Evolutionary conservation across 2,113 vertebrate species (phyloP).

Genomic region (Ifrita kowaldi): DNA sequence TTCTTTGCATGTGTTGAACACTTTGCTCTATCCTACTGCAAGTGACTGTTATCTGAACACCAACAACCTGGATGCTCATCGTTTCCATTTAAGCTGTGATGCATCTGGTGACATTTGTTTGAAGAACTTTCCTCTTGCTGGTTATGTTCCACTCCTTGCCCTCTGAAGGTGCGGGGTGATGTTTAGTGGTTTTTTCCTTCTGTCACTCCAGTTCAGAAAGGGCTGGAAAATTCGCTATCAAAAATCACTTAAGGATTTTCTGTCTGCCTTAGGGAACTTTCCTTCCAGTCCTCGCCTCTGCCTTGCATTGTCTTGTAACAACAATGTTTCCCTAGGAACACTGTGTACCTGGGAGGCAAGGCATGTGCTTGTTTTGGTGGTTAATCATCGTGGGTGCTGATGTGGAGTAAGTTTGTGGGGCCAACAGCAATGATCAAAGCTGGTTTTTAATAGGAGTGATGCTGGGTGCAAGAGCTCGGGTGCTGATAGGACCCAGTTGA

Average conservation of each 20-base stretch:
- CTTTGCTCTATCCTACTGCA: not conserved
- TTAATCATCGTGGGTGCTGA: not conserved
- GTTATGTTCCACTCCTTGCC: not conserved
- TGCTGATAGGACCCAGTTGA: not conserved
- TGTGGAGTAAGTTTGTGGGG: not conserved
- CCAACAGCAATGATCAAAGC: not conserved
- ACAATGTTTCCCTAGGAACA: not conserved
- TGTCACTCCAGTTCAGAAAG: not conserved
- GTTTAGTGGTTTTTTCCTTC: not conserved
- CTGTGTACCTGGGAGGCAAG: not conserved
- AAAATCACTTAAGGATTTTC: not conserved
- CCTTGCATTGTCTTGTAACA: not conserved
- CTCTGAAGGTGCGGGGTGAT: not conserved
- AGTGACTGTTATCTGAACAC: accelerated
- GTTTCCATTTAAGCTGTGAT: not conserved
- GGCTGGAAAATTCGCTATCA: not conserved
- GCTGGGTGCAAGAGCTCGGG: not conserved
- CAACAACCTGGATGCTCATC: not conserved
- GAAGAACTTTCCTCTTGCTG: not conserved
- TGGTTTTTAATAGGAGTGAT: not conserved
- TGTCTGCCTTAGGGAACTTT: not conserved
- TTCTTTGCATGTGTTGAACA: not conserved
- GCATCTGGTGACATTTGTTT: not conserved
- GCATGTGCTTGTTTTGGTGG: not conserved
- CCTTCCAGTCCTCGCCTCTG: not conserved